These are phyloP conservation scores for Phyllostomus hastatus DNA, from an alignment of 2,113 vertebrate genomes.

Conservation along the genomic window DNA sequence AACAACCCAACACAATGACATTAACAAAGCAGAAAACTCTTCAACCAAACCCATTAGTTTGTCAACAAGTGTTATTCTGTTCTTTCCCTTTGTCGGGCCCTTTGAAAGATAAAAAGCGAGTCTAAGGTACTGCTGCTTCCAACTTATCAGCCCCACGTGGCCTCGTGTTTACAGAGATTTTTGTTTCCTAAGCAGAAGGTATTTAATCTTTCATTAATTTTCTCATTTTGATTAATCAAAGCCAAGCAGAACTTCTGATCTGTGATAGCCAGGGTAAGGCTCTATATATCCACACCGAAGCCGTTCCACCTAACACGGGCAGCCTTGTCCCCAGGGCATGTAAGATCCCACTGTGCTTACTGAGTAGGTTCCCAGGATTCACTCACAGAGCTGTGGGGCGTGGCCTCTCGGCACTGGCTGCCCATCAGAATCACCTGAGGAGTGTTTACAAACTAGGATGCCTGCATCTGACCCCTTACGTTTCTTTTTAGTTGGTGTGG, in stretches of 20 bases:
- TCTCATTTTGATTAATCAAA: not conserved
- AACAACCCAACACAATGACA: not conserved
- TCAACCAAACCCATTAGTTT: not conserved
- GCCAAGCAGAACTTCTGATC: not conserved
- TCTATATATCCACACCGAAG: fast-evolving
- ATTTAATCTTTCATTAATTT: conserved; percentile 18
- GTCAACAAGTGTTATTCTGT: not conserved
- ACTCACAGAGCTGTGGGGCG: not conserved
- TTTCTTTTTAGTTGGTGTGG: not conserved
- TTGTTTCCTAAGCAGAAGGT: conserved; percentile 1
- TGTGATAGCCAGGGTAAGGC: fast-evolving
- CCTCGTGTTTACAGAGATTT: not conserved
- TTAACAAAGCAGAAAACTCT: not conserved
- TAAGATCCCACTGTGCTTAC: not conserved
- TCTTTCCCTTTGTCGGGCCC: not conserved
- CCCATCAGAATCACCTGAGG: not conserved
- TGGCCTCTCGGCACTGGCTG: not conserved
- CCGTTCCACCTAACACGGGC: not conserved
- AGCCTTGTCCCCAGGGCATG: too few species aligned
- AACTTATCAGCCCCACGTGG: not conserved
- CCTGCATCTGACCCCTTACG: not conserved
- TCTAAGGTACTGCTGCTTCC: not conserved
- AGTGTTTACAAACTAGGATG: not conserved
- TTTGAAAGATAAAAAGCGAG: not conserved
- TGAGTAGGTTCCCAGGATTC: not conserved